phyloP scores from a whole-genome alignment of 2,797 vertebrate genomes.

The Cercopithecus petaurista region DNA sequence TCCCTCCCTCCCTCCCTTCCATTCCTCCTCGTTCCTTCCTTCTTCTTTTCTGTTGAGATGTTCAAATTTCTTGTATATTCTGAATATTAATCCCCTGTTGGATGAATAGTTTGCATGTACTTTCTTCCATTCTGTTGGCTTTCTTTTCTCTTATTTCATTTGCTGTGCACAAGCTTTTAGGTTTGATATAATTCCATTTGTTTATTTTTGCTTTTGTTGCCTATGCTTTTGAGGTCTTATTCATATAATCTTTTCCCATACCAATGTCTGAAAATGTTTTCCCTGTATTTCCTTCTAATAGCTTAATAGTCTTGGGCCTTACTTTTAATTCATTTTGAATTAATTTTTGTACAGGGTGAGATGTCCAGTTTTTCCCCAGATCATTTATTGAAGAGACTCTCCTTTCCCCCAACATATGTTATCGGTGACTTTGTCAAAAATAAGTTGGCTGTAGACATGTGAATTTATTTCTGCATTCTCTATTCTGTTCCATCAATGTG shows the following conservation, averaged over 20 bases:
- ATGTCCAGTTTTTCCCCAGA: background rate
- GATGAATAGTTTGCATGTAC: background rate
- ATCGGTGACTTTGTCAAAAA: background rate
- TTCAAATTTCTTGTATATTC: background rate
- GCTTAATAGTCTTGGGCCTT: background rate
- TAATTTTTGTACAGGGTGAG: background rate
- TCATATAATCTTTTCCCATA: background rate
- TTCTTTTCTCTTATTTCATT: background rate
- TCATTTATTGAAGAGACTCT: background rate
- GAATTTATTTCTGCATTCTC: background rate
- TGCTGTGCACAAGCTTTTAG: background rate
- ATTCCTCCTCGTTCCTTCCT: too few species aligned
- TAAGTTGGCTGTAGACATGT: background rate
- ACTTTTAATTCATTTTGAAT: background rate
- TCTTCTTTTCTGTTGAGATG: background rate
- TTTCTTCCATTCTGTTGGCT: background rate
- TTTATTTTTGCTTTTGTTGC: background rate
- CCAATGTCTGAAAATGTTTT: background rate
- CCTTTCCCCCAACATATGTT: background rate
- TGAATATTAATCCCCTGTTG: background rate
- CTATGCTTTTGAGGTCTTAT: background rate
- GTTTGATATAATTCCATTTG: background rate
- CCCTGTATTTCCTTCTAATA: background rate
- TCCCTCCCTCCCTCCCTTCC: too few species aligned
- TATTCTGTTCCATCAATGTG: background rate